Conservation (phyloP, 2,888 invertebrate genomes). For the Dryadula phaetusa region DNA sequence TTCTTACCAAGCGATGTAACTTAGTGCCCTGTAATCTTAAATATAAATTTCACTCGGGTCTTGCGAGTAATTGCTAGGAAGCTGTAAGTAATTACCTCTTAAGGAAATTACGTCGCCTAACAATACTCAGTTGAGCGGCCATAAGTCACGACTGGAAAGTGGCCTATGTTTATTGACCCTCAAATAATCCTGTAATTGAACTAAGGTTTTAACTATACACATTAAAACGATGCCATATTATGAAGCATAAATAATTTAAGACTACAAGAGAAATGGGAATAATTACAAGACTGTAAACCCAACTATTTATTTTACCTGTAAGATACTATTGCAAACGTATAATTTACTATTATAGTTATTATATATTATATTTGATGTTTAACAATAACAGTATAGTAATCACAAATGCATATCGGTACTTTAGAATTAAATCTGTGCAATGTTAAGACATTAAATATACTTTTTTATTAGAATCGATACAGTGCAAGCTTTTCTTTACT, state of each 20-base stretch:
- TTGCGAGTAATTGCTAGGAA: constrained; percentile 49
- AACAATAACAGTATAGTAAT: neutral
- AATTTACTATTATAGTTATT: constrained; percentile 16
- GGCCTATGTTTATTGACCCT: constrained; percentile 42
- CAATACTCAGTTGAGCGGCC: constrained; percentile 44
- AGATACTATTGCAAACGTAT: neutral
- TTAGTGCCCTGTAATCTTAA: constrained; percentile 33
- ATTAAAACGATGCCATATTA: constrained; percentile 32
- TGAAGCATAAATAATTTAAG: constrained; percentile 20
- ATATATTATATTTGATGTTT: neutral
- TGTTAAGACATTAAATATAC: neutral
- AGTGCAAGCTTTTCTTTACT: too few species aligned
- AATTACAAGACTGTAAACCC: neutral
- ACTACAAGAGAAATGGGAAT: constrained; percentile 7
- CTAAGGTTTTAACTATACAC: constrained; percentile 29
- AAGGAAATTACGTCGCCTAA: constrained; percentile 48
- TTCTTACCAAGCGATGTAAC: constrained; percentile 29
- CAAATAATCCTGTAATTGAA: constrained; percentile 28
- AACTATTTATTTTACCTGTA: neutral
- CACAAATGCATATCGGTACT: neutral
- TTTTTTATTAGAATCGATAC: too few species aligned
- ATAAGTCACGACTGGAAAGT: constrained; percentile 50
- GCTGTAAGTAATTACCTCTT: constrained; percentile 45
- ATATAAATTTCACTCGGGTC: constrained; percentile 41
- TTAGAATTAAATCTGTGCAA: neutral